phyloP scores from a whole-genome alignment of 2,113 vertebrate genomes.

The Albula glossodonta region DNA sequence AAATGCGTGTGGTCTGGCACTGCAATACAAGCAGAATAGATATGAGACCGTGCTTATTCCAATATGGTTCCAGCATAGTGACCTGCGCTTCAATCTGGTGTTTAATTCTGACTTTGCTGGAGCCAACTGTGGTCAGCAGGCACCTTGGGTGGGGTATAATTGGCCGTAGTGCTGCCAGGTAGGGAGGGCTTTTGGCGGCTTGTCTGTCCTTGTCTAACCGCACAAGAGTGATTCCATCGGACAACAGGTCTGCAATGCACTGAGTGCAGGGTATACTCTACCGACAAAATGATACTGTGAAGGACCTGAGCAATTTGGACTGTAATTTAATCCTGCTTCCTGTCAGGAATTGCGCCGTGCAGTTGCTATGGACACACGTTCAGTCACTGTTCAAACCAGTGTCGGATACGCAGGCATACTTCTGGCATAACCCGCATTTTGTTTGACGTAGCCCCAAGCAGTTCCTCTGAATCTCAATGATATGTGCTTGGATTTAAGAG shows the following conservation, averaged over 20 bases:
- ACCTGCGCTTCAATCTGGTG: too few relatives aligned
- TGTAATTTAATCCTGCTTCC: too few relatives aligned
- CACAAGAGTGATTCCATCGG: too few relatives aligned
- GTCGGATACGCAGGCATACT: too few relatives aligned
- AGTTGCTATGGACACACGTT: not conserved
- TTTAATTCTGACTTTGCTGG: not conserved
- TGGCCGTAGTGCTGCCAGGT: not conserved
- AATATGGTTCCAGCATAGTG: not conserved
- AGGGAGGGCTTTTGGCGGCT: too few relatives aligned
- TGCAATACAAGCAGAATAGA: not conserved
- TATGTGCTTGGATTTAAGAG: conserved; percentile 4
- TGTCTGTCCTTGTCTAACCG: not conserved
- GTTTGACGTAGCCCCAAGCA: not conserved
- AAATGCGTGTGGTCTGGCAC: not conserved
- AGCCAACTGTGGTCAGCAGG: too few relatives aligned
- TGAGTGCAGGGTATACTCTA: too few relatives aligned
- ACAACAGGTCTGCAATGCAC: too few relatives aligned
- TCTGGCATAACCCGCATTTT: not conserved
- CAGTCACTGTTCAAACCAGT: not conserved
- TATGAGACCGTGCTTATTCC: not conserved
- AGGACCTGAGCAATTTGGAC: too few relatives aligned
- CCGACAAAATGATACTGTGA: too few relatives aligned
- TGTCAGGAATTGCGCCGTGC: too few relatives aligned
- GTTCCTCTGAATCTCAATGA: not conserved
- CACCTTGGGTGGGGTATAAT: not conserved